Conservation (phyloP, 2,113 vertebrate species). For the Nannospalax galili region DNA sequence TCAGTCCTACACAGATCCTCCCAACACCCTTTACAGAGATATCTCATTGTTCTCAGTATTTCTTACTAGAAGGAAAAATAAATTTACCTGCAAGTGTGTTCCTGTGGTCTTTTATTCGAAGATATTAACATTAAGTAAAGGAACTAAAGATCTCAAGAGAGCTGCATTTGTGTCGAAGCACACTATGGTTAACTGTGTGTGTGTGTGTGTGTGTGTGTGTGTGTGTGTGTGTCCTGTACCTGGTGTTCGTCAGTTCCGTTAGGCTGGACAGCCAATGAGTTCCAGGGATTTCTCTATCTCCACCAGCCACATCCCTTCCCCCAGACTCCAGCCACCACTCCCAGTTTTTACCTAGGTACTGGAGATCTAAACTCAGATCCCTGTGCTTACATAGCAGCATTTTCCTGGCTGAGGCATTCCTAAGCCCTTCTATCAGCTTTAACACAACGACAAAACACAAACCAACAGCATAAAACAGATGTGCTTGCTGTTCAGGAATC, state of each 20-base stretch:
- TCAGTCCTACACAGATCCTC: neutral
- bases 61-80: neutral
- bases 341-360: neutral
- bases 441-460: neutral
- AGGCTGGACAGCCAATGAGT: no score
- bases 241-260: neutral
- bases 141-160: neutral
- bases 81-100: neutral
- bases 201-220: neutral
- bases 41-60: neutral
- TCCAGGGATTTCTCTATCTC: neutral
- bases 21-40: neutral
- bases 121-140: neutral
- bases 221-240: neutral
- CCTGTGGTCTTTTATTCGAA: neutral
- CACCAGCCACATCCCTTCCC: no score
- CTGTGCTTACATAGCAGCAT: neutral
- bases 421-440: neutral
- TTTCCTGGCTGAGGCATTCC: neutral
- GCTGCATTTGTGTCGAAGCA: neutral
- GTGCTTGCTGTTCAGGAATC: neutral
- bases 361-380: neutral
- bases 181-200: neutral
- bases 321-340: neutral
- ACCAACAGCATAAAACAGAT: neutral